Base-by-base conservation (phyloP, 64 coral and sea anemone species). In the Pocillopora verrucosa region DNA sequence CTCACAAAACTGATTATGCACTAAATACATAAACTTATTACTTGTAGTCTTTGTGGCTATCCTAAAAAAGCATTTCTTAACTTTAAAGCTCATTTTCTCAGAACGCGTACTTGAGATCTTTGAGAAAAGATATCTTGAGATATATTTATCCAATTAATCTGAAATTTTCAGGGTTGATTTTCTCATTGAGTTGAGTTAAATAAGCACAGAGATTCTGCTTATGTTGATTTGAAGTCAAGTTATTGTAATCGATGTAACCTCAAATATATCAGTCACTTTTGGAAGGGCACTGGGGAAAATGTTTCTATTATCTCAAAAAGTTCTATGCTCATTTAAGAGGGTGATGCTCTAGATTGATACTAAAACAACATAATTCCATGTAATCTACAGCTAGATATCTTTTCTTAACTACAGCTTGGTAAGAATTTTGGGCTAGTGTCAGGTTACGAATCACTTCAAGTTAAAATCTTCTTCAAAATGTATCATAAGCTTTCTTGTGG, bases 121-220 rank as follows among this genome's bases (percentile, higher is more conserved):
- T 91, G 64, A 91, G 90, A 77, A 91, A 85, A 86, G 73, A 92
- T 86, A 69, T 92, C 79, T 91, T 61, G 22, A 78, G 22, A 86
- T 36, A 37, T 67, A 37, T 86, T 86, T 78, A 78, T 62, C 63
- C 82, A 30, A 30, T 30, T 30, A 30, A 30, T 30, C 30, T 30
- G 30, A 30, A 91, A 86, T 86, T 78, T 91, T 91, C 82, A 86
- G 90, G 25, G 68, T 10, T 91, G 19, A 30, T 86, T 86, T 76
- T 86, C 60, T 91, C 73, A 91, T 0, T 80, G 62, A 89, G 76
- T 56, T 80, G 37, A 69, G 68, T 74, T 14, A 65, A 60, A 89
- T 79, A 76, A 80, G 88, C 76, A 72, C 36, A 80, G 61, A 78
- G n/a, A 89, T 72, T 80, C 80, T 13, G 16, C 76, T 56, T 34